Base-by-base conservation (phyloP, 2,888 invertebrate genomes). In the Trachelus troglodyta region DNA sequence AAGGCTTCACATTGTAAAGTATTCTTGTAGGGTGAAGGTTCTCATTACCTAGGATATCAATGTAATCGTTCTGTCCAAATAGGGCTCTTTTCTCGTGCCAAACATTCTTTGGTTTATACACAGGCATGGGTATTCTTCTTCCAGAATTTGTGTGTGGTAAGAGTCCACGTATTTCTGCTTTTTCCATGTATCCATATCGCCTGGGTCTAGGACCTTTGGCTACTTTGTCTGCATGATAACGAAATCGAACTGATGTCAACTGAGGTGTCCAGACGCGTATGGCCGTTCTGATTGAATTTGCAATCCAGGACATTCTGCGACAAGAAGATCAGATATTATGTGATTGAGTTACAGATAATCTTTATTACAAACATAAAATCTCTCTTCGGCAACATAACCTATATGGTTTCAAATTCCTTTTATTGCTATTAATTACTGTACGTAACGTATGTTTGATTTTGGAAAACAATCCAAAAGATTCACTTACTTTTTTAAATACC, bases 31-130 rank as follows among this genome's bases (percentile, higher is more conserved):
- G 98, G 90, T 98, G 97, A 11, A 96, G 84, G 30, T 93, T 93
- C 56, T 96, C 97, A 88, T 96, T 95, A 2, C 99, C 99, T 76
- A 99, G 93, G 79, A 99, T 98, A 90, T 99, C 98, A 83, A 99
- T 98, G 89, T 98, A 99, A 92, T 99, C 98, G 92, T 99, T 99
- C 91, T 98, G 98, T 0, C 99, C 99, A 92, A 97, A 98, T 0
- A 97, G 90, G 1, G 98, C 97, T 87, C 94, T 94, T 85, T 95
- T 95, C 84, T 95, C 94, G 0, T 92, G 89, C 98, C 98, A 99
- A 1, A 92, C 87, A 92, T 97, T 94, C 83, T 92, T 93, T 4
- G 97, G 97, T 77, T 94, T 86, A 83, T 96, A 96, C 69, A 94
- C 92, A 0, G 96, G 96, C 88, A 96, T 94, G 1, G 95, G 94